Conservation (phyloP, 2,113 vertebrate genomes). For the Prolemur simus region DNA sequence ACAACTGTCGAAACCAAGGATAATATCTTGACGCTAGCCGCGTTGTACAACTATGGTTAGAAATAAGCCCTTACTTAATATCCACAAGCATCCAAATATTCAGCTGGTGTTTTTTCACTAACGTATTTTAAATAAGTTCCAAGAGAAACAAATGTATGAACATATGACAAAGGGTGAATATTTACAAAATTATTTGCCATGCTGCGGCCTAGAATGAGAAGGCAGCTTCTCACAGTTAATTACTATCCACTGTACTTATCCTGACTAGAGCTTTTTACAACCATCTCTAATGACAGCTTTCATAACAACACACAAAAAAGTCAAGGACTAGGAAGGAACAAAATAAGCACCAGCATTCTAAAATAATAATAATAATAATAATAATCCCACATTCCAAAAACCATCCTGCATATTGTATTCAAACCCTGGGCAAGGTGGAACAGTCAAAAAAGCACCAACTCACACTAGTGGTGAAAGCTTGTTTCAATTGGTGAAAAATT, state of each 20-base stretch:
- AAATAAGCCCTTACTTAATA: constrained; percentile 35
- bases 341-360: background rate
- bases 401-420: background rate
- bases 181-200: constrained; percentile 14
- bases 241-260: background rate
- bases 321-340: background rate
- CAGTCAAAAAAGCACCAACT: background rate
- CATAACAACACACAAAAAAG: background rate
- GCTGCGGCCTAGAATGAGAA: background rate
- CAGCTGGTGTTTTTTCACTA: constrained; percentile 29
- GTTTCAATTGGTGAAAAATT: background rate
- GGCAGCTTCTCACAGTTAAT: constrained; percentile 1
- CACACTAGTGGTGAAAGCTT: background rate
- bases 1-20: constrained; percentile 3
- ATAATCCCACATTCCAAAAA: constrained; percentile 14
- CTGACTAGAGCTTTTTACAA: background rate
- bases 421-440: background rate
- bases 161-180: constrained; percentile 18
- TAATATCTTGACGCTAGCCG: background rate
- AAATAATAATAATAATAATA: background rate
- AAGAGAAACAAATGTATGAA: constrained; percentile 55
- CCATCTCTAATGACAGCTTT: background rate
- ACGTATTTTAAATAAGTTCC: constrained; percentile 23
- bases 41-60: background rate
- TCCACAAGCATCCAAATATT: background rate